Conservation (phyloP, 2,888 invertebrate species). For the Polydrusus tereticollis region DNA sequence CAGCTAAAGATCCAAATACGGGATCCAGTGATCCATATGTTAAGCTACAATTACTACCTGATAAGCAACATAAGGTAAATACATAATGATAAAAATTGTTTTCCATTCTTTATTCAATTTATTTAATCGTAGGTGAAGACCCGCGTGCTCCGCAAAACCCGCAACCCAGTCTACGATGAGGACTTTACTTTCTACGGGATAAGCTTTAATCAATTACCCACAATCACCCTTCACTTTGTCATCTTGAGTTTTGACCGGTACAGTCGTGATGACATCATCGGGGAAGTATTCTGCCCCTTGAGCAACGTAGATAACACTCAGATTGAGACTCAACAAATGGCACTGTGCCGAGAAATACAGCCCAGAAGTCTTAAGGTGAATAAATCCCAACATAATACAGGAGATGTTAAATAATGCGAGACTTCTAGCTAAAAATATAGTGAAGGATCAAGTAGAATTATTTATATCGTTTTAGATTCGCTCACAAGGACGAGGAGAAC, state of each 20-base stretch:
- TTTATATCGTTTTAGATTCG: conserved; percentile 77
- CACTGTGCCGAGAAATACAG: conserved; percentile 89
- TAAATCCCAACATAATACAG: neutral
- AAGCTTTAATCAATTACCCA: conserved; percentile 84
- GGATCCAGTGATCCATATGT: conserved; percentile 97
- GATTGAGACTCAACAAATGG: conserved; percentile 83
- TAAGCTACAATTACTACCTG: conserved; percentile 96
- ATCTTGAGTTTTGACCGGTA: conserved; percentile 96
- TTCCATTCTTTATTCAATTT: no score
- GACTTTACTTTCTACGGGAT: conserved; percentile 99
- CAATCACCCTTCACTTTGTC: conserved; percentile 93
- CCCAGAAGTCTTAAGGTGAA: conserved; percentile 93
- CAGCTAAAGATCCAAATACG: conserved; percentile 84
- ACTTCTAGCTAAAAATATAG: neutral
- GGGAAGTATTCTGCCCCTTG: conserved; percentile 93
- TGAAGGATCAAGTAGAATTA: neutral
- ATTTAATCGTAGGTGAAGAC: conserved; percentile 50
- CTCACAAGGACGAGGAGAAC: conserved; percentile 93
- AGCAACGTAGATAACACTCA: conserved; percentile 76
- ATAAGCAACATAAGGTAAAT: conserved; percentile 97
- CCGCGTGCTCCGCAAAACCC: conserved; percentile 93
- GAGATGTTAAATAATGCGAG: neutral
- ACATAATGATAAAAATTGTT: conserved; percentile 61
- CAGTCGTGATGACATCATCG: conserved; percentile 98
- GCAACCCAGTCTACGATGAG: conserved; percentile 97